Base-by-base conservation (phyloP, 2,113 vertebrate species). In the Ammodytes marinus region DNA sequence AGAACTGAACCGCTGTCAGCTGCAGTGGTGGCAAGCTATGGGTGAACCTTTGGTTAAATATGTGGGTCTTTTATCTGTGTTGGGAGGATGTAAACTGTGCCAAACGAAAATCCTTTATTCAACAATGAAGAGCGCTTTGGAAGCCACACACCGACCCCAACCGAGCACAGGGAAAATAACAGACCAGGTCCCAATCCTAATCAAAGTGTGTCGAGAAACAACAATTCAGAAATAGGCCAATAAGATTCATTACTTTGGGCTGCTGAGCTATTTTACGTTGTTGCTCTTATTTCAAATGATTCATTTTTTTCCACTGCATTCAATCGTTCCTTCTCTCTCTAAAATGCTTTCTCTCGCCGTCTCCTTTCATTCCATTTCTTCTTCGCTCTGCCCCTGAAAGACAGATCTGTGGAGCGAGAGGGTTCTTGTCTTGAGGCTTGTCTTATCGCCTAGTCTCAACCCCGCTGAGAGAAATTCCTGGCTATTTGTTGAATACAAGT, bases 401-500 rank as follows among this genome's bases (percentile, higher is more conserved):
- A 85, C 79, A 86, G 86, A 86, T 87, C 73, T 84, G 47, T 61
- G 66, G 89, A 91, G 90, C 69, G 78, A 83, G 79, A 85, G 87
- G 86, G 68, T 83, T 90, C 86, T 88, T 91, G 90, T 93, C 88
- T 27, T 91, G 79, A 81, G 90, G 80, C 87, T 27, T 42, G 80
- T 84, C 89, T 93, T 93, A 94, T 94, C 92, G 39, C 74, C 82
- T 75, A 27, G 88, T 86, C 89, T 92, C 78, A 79, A 82, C 84
- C 75, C 86, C 75, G 80, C 78, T 80, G 83, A 87, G 86, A 86
- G 74, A 88, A 90, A 94, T 94, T 88, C 87, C 85, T 92, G 67
- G 84, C 86, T 87, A 91, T 92, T 92, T 87, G 87, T 88, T 91
- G 87, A 93, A 95, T 92, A 90, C 89, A 91, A 93, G 92, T 82